Base-by-base conservation (phyloP, 1,140 invertebrate genomes). In the Drosophila orena region DNA sequence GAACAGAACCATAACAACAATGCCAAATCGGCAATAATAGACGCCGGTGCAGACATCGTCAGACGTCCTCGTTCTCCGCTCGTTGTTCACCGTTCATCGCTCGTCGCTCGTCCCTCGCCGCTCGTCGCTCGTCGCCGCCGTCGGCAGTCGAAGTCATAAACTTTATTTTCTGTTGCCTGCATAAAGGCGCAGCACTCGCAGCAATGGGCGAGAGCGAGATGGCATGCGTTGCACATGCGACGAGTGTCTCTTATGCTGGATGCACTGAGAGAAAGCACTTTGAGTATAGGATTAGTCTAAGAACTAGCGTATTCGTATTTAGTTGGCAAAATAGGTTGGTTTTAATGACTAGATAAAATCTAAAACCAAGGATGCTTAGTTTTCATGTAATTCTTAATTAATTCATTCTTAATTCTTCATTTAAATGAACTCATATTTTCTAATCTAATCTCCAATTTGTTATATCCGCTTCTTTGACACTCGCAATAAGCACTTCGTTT, bases 151-250 rank as follows among this genome's bases (percentile, higher is more conserved):
- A 88, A 86, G 83, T 86, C 83, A 88, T 86, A 86, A 86, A 88
- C 83, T 86, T 86, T 86, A 86, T 86, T 83, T 88, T 88, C 79
- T 88, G 83, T 86, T 88, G 83, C 83, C 83, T 88, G 84, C 84
- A 88, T 79, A 88, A 88, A 89, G 84, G 79, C 86, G 83, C 79
- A 77, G 22, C 54, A 35, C 14, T 38, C 24, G 52, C 6, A 22
- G 53, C 35, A 42, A 42, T 30, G 53, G n/a, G 42, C 8, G 52
- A 20, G 46, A 79, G 52, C 14, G 57, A 62, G 53, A 66, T 30
- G 7, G 44, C 37, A 40, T n/a, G 44, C 54, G 44, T 38, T 55
- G 42, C 50, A 72, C 38, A 57, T 70, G 72, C 58, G 53, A 52
- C 57, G 64, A 71, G 54, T 17, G 65, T 68, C 44, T 68, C 64